Evolutionary conservation across 2,113 vertebrate genomes (phyloP).

Genomic region (Saguinus imperator): DNA sequence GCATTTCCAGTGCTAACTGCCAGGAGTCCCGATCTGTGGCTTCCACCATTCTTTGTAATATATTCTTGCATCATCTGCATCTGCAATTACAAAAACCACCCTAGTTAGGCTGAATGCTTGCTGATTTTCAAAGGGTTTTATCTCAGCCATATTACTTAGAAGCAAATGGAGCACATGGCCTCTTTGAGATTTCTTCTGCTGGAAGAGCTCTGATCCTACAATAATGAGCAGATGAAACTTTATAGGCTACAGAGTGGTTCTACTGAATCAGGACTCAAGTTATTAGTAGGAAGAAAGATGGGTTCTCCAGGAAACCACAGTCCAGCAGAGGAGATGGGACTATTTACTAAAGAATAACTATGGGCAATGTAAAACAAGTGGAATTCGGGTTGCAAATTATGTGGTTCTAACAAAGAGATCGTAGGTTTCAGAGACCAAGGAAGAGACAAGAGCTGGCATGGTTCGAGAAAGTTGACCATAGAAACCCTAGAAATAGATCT

Average conservation of each 20-base stretch:
- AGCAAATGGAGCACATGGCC: neutral
- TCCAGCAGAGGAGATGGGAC: neutral
- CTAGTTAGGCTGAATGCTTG: neutral
- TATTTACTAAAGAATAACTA: neutral
- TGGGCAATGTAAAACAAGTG: neutral
- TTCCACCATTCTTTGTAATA: neutral
- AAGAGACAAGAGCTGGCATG: neutral
- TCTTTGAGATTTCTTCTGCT: neutral
- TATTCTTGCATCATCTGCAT: neutral
- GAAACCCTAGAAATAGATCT: neutral
- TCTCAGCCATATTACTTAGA: neutral
- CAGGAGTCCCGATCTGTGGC: neutral
- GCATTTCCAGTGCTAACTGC: neutral
- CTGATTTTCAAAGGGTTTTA: neutral
- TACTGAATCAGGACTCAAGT: neutral
- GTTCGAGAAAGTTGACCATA: neutral
- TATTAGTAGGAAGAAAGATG: neutral
- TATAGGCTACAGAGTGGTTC: neutral
- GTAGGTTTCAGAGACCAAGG: neutral
- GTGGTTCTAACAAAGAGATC: neutral
- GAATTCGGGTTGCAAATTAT: neutral
- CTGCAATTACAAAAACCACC: neutral
- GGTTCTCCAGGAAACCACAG: neutral
- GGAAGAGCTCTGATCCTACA: neutral
- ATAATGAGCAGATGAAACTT: neutral